Evolutionary conservation across 2,113 vertebrate species (phyloP), one percentile per base, ranked within the genome.

Genomic region (Dasyornis broadbenti): DNA sequence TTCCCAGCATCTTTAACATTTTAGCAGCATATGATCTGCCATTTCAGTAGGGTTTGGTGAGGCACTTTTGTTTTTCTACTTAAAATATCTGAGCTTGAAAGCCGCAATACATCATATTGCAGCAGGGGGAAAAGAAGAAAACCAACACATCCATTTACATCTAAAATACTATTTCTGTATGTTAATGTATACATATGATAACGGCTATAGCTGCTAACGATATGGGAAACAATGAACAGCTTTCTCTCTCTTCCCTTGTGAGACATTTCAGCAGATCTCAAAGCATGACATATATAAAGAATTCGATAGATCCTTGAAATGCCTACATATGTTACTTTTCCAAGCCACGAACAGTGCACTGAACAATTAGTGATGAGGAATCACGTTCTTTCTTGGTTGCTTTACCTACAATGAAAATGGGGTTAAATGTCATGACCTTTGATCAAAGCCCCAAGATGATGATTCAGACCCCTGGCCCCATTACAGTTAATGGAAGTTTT

Each of bases 1-100:
- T 78, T 68, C 56, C 77, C 80, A 86, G 45, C 82, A 95, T 76
- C 65, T 91, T 86, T 91, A 94, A 91, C 27, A 28, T 86, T 72
- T 72, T 40, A 82, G 27, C 22, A 71, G 68, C 28, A 33, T 70
- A 50, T 54, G n/a, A 95, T 89, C 95, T 97, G 92, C 69, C 45
- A 77, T 65, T 92, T 88, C 40, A 59, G 73, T 88, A 89, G 82
- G 15, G 21, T 71, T 82, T 87, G 40, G 14, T 69, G 65, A 83
- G 1, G 8, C n/a, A 64, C 39, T 81, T 75, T 56, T 76, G 56
- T 50, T 92, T 93, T 86, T 56, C 45, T 40, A 47, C 53, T 84
- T 59, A 66, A 86, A 91, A 77, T 89, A 87, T 47, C n/a, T 81
- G 64, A 78, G 40, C 60, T 78, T 86, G 68, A 81, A 90, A 93